Conservation (phyloP, 1,140 invertebrate species). For the Bombus fervidus region DNA sequence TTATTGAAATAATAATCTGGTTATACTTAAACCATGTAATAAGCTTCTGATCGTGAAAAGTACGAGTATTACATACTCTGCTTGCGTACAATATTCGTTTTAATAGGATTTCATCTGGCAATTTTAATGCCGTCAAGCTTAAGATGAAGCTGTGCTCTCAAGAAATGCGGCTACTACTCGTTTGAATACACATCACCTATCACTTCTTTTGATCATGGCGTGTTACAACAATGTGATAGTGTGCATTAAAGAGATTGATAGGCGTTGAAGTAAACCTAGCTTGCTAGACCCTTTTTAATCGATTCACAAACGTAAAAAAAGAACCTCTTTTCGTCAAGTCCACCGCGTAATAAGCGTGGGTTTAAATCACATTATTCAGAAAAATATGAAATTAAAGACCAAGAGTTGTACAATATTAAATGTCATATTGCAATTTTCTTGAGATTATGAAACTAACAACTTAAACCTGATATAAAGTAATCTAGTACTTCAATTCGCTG, state of each 20-base stretch:
- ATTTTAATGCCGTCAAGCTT: not conserved
- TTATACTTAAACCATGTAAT: not conserved
- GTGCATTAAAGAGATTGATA: constrained; percentile 12
- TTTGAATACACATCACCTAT: not conserved
- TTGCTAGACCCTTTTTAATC: not conserved
- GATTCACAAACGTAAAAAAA: not conserved
- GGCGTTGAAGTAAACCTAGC: not conserved
- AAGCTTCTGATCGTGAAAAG: not conserved
- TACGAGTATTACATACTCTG: too few species aligned
- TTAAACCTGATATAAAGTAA: not conserved
- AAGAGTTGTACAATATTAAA: not conserved
- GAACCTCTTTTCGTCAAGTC: not conserved
- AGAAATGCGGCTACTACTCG: not conserved
- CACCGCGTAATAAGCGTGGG: not conserved
- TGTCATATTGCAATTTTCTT: too few species aligned
- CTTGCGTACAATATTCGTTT: not conserved
- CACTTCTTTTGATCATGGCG: constrained; percentile 12
- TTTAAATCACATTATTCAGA: not conserved
- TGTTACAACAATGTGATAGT: not conserved
- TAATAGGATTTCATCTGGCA: not conserved
- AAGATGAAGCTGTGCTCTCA: not conserved
- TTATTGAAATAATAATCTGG: not conserved
- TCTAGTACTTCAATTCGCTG: not conserved
- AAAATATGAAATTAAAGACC: not conserved
- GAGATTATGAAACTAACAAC: not conserved